Evolutionary conservation across 1,140 invertebrate species (phyloP), one percentile per base, ranked within the genome.

Genomic region (Phenacoccus solenopsis): DNA sequence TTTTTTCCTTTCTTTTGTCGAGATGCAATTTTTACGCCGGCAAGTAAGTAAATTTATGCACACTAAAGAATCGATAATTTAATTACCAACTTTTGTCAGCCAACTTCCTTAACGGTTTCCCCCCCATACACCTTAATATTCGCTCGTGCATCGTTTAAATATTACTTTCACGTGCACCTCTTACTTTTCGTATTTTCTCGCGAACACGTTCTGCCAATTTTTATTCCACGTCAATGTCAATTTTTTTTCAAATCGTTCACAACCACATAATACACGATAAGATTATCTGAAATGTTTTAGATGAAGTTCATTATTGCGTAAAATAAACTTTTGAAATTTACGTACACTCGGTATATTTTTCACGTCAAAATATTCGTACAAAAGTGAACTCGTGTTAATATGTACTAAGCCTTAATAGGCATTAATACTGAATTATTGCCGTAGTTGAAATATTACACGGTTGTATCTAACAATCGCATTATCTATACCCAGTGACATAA

Each of bases 401-500:
- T 49, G 38, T 49, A 49, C n/a, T n/a, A 49, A 49, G 38, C 38
- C 38, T n/a, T 49, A 49, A 49, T 49, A 49, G 38, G 38, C 38
- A 49, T 49, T 49, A 49, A 49, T n/a, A 49, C 38, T 49, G 38
- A 49, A 49, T 49, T 49, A 49, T 49, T n/a, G 16, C 38, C 13
- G 20, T 49, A n/a, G 13, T 49, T 49, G 38, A 49, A 49, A 49
- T 49, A 49, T 49, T 49, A 49, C 38, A 49, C 20, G 38, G 13
- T 49, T n/a, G 38, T 49, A 49, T 49, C 38, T 49, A n/a, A 49
- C 38, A n/a, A 10, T 10, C 4, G 38, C 38, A 49, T 49, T 49
- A 49, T n/a, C 38, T 49, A 49, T 49, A n/a, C 38, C 16, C 38
- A n/a, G n/a, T n/a, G n/a, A 49, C 38, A 49, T n/a, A 49, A n/a